Evolutionary conservation across 2,888 invertebrate genomes (phyloP), one percentile per base, ranked within the genome.

Genomic region (Aplocera efformata): DNA sequence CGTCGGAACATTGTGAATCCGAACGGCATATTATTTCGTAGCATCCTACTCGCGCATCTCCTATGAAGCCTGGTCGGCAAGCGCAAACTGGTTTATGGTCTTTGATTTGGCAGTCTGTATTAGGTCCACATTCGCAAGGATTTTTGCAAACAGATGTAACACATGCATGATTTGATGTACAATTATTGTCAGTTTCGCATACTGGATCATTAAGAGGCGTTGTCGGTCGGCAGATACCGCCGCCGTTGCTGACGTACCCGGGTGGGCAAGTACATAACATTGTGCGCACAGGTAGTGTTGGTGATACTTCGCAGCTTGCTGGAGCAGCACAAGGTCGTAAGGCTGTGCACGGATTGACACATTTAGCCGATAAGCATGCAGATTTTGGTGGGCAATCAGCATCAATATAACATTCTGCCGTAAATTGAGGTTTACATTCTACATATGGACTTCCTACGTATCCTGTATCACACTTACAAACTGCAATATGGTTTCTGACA

Each of bases 191-290:
- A 1, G 90, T 89, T 54, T 91, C 90, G 70, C 96, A 97, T 32
- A 92, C 91, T 1, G 91, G 88, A 32, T 90, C 89, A 6, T 84
- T 67, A 4, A 93, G 78, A 1, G 93, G 88, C 25, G 90, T 90
- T n/a, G 92, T 92, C 1, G 95, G 92, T 44, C 92, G 92, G 67
- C 96, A 96, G 25, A 93, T 91, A 20, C 96, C 96, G 32, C 95
- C 95, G 38, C 96, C 96, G 52, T 93, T 94, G 76, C 94, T 95
- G 2, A 96, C 91, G 61, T 95, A 96, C 9, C 97, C 97, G 33
- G 94, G 94, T 13, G 96, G 95, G 62, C 97, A 97, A 1, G 95
- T 91, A 69, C 97, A 97, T 23, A 96, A 91, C 94, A 97, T 95
- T 0, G 96, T 96, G 48, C 96, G 90, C 4, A 96, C 94, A 0